Evolutionary conservation across 2,888 invertebrate species (phyloP).

Genomic region (Danaus chrysippus): DNA sequence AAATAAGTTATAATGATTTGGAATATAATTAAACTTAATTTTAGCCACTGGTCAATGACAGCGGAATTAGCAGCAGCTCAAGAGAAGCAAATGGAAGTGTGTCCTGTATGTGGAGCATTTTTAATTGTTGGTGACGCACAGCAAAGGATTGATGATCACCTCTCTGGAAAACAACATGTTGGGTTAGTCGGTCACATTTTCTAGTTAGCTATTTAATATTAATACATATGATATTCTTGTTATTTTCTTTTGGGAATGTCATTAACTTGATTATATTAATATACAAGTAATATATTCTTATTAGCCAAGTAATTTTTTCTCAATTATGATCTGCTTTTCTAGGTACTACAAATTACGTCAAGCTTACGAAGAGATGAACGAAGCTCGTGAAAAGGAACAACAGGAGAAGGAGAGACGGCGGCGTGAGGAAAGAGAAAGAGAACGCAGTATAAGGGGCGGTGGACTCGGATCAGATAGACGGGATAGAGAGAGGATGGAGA

Average conservation of each 20-base stretch:
- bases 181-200: conserved; percentile 77
- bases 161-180: conserved; percentile 99
- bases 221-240: not conserved
- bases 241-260: not conserved
- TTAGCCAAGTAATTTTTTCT: not conserved
- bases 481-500: conserved; percentile 67
- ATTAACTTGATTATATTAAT: not conserved
- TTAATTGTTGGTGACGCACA: conserved; percentile 99
- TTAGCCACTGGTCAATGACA: conserved; percentile 84
- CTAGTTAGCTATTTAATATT: not conserved
- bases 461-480: conserved; percentile 64
- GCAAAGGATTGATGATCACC: conserved; percentile 97
- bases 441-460: conserved; percentile 55
- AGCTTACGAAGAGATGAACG: conserved; percentile 83
- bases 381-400: conserved; percentile 79
- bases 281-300: not conserved
- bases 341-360: conserved; percentile 84
- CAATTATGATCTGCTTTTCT: conserved; percentile 17
- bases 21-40: conserved; percentile 11
- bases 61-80: conserved; percentile 92
- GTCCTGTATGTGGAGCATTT: conserved; percentile 98
- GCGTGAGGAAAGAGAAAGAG: conserved; percentile 67
- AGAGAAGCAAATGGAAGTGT: conserved; percentile 99
- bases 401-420: conserved; percentile 77
- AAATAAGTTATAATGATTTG: no score